A percentile compares a stretch with the other conserved stretches of the same genome.
Evolutionary conservation across 2,797 vertebrate genomes (phyloP).

Genomic region (Trachops cirrhosus): DNA sequence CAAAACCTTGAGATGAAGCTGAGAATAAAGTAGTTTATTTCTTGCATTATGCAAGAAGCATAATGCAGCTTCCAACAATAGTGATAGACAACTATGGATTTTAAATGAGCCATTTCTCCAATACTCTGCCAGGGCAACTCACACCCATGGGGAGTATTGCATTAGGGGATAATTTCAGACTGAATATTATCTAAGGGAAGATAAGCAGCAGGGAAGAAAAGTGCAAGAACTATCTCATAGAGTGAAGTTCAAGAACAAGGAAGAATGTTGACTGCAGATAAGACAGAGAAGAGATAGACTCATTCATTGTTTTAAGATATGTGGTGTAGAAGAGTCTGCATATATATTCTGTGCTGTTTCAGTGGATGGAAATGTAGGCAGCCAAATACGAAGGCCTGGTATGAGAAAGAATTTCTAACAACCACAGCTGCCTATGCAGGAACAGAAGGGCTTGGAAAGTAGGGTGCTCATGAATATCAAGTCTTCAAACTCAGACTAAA

Average conservation of each 20-base stretch:
- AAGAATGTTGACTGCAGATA: neutral
- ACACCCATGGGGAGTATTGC: neutral
- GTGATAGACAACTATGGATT: neutral
- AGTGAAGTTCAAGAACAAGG: neutral
- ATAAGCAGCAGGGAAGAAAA: neutral
- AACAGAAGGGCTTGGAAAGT: neutral
- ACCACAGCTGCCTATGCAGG: neutral
- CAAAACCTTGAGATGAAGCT: neutral
- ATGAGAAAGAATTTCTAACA: neutral
- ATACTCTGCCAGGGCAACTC: neutral
- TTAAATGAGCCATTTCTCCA: neutral
- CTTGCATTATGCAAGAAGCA: neutral
- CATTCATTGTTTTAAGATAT: neutral
- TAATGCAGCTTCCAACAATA: neutral
- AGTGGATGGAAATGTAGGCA: neutral
- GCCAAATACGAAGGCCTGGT: neutral
- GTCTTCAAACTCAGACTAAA: neutral
- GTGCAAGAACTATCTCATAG: neutral
- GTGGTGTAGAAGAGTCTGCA: neutral
- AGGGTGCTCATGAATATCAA: neutral
- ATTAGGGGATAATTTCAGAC: neutral
- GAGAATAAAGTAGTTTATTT: neutral
- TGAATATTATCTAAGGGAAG: neutral
- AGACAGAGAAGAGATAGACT: neutral
- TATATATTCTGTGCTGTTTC: neutral